phyloP scores from a whole-genome alignment of 53 echinoderm and acorn worm species.

The Holothuria leucospilota region DNA sequence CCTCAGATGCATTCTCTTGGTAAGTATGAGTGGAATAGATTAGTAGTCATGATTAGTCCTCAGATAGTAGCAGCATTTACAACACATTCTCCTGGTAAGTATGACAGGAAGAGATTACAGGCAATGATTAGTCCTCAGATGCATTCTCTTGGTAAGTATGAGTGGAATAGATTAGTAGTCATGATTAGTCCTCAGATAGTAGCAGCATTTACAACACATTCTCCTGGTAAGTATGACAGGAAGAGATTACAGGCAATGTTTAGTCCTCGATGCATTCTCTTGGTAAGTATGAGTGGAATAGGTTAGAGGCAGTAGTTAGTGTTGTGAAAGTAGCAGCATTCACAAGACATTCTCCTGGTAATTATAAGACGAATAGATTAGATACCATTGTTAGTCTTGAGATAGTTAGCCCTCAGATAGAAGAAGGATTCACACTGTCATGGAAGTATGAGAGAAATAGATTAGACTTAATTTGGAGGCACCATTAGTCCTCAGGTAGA shows the following conservation, averaged over 20 bases:
- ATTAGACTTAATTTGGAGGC: slow-evolving; percentile 85
- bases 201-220: too few species aligned
- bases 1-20: slow-evolving; percentile 93
- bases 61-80: background rate
- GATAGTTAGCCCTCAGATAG: slow-evolving; percentile 93
- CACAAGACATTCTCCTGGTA: too few species aligned
- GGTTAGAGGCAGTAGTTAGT: too few species aligned
- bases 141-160: slow-evolving; percentile 85
- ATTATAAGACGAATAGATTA: slow-evolving; percentile 71
- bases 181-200: background rate
- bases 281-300: slow-evolving; percentile 54
- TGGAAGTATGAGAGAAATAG: slow-evolving; percentile 73
- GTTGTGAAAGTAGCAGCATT: background rate
- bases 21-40: slow-evolving; percentile 26
- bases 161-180: too few species aligned
- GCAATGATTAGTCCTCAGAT: slow-evolving; percentile 92
- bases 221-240: slow-evolving; percentile 11
- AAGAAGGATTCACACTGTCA: too few species aligned
- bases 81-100: too few species aligned
- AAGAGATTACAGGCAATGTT: slow-evolving; percentile 92
- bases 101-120: slow-evolving; percentile 81
- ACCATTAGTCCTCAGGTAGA: slow-evolving; percentile 95
- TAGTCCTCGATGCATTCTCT: slow-evolving; percentile 91
- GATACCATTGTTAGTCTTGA: too few species aligned
- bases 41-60: too few species aligned